These are phyloP conservation scores for Phortica variegata DNA, from an alignment of 1,140 invertebrate species.

Conservation along the genomic window DNA sequence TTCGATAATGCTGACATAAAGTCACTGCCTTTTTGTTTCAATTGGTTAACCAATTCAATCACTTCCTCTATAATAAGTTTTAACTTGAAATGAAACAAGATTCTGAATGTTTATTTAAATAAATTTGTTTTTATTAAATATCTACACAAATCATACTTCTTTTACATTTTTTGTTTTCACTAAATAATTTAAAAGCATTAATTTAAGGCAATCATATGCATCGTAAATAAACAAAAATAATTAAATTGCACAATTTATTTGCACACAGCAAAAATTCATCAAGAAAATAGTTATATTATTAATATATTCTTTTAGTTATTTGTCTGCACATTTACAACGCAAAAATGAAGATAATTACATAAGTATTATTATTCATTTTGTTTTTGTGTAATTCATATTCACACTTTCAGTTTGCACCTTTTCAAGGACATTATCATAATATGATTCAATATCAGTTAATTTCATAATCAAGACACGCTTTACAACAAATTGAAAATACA, in stretches of 20 bases:
- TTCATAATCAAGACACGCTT: too few relatives aligned
- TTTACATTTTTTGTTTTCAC: conserved; percentile 40
- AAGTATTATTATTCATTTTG: conserved; percentile 36
- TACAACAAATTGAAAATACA: too few relatives aligned
- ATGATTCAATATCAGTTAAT: too few relatives aligned
- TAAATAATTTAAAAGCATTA: conserved; percentile 35
- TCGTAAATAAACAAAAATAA: conserved; percentile 30
- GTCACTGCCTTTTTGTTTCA: too few relatives aligned
- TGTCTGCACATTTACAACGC: conserved; percentile 22
- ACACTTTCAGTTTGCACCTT: too few relatives aligned
- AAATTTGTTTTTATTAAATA: conserved; percentile 33
- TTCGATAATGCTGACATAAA: too few relatives aligned
- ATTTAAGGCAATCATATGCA: conserved; percentile 28
- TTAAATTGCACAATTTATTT: conserved; percentile 37
- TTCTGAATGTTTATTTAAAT: conserved; percentile 8
- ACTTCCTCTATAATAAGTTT: too few relatives aligned
- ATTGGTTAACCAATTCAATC: too few relatives aligned
- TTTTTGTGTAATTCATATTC: conserved; percentile 21
- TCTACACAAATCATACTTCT: conserved; percentile 20
- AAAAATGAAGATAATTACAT: conserved; percentile 19
- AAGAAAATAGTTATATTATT: conserved; percentile 34
- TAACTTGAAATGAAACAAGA: background rate
- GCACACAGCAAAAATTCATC: conserved; percentile 32
- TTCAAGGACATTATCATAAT: too few relatives aligned
- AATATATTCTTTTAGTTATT: conserved; percentile 19